Evolutionary conservation across 2,797 vertebrate genomes (phyloP), one percentile per base, ranked within the genome.

Genomic region (Sphenodon punctatus): DNA sequence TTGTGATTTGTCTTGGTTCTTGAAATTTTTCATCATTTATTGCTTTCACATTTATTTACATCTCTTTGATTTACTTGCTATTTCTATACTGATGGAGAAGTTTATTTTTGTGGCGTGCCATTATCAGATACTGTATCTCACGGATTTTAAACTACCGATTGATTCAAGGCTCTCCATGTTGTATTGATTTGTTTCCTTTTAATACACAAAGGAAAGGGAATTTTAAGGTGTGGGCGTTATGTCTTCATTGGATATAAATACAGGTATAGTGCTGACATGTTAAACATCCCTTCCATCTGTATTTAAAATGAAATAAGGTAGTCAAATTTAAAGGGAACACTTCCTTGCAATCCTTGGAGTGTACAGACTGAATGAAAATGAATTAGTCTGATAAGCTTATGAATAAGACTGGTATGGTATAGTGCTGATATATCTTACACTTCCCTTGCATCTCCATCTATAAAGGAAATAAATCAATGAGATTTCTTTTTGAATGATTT

Each of bases 391-490:
- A 77, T 75, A 65, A 79, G 78, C 14, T 25, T 82, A 67, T 55
- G 23, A 22, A n/a, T n/a, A n/a, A n/a, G n/a, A n/a, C n/a, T n/a
- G 60, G 2, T 0, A 0, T 72, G 19, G 64, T 85, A n/a, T 48
- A 72, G 41, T 67, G 55, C 1, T 59, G 7, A 60, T 64, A 60
- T 64, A 74, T 34, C 30, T 67, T 45, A 12, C 46, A 65, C 84
- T 86, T 82, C 3, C 2, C 41, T 85, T 81, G 2, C 10, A 66
- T 46, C 12, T 6, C 2, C 30, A 48, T 36, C 30, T 75, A 61
- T 75, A 80, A 61, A 22, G 11, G 2, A 83, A 82, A 82, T 66
- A 61, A 80, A 74, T 80, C 51, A 78, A 58, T 81, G 22, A 55
- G 55, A 17, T 68, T 49, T 58, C 80, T 82, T 87, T 64, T 2